Evolutionary conservation across 1,140 invertebrate genomes (phyloP), one percentile per base, ranked within the genome.

Genomic region (Hyles euphorbiae): DNA sequence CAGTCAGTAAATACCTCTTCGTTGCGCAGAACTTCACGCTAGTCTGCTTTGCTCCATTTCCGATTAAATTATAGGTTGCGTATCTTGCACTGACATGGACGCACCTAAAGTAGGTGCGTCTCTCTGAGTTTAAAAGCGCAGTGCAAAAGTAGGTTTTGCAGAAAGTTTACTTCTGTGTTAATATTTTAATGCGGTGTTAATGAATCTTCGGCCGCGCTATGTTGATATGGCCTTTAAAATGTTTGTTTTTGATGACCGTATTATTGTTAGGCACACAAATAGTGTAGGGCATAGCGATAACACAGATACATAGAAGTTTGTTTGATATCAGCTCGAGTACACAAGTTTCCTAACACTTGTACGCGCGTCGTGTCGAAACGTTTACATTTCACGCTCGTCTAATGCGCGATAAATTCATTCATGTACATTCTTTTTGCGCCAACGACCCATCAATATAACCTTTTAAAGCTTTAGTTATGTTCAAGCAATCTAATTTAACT

Each of bases 21-120:
- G 51, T 60, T 55, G 34, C 50, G 33, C 32, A 50, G 53, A 66
- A 61, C 60, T 63, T 71, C 58, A 68, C 60, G 66, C 70, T 70
- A 76, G 65, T 70, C 64, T 72, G 69, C 70, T 78, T 68, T 81
- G 76, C 74, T 83, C 74, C 60, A 71, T 78, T 81, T 76, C 72
- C 67, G 65, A 62, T 67, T 68, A 73, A 77, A 79, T 83, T 73
- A 70, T 59, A 58, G 54, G 66, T 68, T 74, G 56, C 55, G 53
- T 68, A 63, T 66, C 61, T 56, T 60, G 44, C 50, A 69, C 58
- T 67, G 67, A 67, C 45, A 58, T 47, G 47, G 33, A 50, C 61
- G 66, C 60, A 61, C 56, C 46, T 62, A 80, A n/a, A n/a, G n/a
- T n/a, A n/a, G n/a, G n/a, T n/a, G n/a, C n/a, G 72, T 83, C 78